A percentile compares a stretch with the other conserved stretches of the same genome.
phyloP scores from a whole-genome alignment of 2,113 vertebrate genomes.

The Barbus barbus region DNA sequence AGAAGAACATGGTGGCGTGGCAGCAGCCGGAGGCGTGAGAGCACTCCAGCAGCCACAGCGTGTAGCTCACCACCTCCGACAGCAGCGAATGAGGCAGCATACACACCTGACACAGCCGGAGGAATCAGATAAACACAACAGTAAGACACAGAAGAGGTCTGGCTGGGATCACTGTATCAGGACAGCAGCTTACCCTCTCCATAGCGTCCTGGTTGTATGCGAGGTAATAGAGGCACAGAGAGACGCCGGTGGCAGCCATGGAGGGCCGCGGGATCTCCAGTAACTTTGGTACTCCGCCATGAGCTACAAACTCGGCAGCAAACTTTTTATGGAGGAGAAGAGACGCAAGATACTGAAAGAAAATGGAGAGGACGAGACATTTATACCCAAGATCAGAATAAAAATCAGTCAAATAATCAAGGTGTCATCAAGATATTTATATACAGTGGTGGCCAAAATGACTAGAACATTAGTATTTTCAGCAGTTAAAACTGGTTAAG shows the following conservation, averaged over 20 bases:
- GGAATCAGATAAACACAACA: background rate
- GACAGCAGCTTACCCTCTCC: constrained; percentile 84
- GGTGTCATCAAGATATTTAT: too few relatives aligned
- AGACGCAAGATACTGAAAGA: constrained; percentile 90
- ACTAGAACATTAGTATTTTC: too few relatives aligned
- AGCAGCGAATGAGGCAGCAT: constrained; percentile 93
- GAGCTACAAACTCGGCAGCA: constrained; percentile 97
- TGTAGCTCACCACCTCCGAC: constrained; percentile 94
- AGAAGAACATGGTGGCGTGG: constrained; percentile 99
- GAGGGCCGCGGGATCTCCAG: constrained; percentile 96
- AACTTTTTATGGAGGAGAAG: constrained; percentile 98
- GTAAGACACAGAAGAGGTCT: background rate
- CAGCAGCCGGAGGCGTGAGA: constrained; percentile 98
- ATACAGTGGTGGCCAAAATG: too few relatives aligned
- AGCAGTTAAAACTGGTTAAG: too few relatives aligned
- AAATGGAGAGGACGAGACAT: background rate
- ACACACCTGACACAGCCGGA: constrained; percentile 80
- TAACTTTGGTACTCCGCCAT: constrained; percentile 96
- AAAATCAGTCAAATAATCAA: background rate
- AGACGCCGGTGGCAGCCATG: constrained; percentile 98
- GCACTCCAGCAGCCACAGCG: constrained; percentile 97
- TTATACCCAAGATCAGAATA: background rate
- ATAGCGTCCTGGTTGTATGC: constrained; percentile 99
- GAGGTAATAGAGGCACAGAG: constrained; percentile 96
- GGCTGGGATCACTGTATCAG: background rate